phyloP scores from a whole-genome alignment of 2,113 vertebrate species.

The human region DNA sequence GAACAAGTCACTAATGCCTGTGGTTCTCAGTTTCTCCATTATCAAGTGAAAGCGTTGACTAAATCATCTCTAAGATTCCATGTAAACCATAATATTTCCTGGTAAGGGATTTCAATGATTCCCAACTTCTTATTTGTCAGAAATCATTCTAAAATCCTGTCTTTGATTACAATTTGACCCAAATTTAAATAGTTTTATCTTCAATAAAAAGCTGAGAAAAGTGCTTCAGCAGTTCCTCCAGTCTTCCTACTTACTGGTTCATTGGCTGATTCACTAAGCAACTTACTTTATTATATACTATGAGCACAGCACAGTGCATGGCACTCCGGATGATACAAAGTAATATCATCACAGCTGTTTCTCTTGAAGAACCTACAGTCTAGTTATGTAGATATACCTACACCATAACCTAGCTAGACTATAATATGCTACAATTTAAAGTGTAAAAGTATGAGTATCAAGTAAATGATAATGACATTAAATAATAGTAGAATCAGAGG shows the following conservation, averaged over 20 bases:
- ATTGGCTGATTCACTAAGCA: neutral
- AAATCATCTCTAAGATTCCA: neutral
- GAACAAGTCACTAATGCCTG: neutral
- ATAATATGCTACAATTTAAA: neutral
- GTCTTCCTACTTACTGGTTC: neutral
- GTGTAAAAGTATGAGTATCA: neutral
- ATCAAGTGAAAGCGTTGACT: neutral
- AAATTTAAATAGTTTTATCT: neutral
- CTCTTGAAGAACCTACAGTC: neutral
- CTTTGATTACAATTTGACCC: neutral
- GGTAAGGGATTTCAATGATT: neutral
- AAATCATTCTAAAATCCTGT: neutral
- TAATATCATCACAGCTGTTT: neutral
- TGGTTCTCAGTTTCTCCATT: neutral
- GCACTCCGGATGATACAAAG: neutral
- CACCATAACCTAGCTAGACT: no score
- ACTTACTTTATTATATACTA: neutral
- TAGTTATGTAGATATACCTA: neutral
- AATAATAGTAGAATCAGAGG: neutral
- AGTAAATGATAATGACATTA: neutral
- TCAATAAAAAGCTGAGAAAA: constrained; percentile 27
- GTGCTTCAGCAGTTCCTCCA: neutral
- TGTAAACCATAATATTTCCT: neutral
- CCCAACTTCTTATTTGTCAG: neutral
- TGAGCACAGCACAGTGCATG: neutral